These are phyloP conservation scores for Drosophila silvestris DNA, from an alignment of 2,888 invertebrate genomes.

Conservation along the genomic window DNA sequence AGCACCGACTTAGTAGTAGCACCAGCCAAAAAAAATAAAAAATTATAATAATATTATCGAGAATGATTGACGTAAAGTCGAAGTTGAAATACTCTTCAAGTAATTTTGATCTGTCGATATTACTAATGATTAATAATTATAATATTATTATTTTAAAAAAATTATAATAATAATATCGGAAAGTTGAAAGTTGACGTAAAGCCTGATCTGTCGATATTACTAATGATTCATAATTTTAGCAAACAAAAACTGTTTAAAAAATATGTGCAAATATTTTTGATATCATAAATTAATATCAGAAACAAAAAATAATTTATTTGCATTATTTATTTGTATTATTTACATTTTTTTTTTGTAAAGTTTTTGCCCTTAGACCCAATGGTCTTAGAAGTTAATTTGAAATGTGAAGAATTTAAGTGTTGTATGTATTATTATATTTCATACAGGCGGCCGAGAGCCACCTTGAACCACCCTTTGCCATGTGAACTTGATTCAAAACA, in stretches of 20 bases:
- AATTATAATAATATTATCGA: slow-evolving; percentile 27
- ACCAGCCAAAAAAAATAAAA: slow-evolving; percentile 39
- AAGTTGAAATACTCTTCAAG: slow-evolving; percentile 14
- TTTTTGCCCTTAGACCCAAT: not conserved
- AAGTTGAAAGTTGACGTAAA: not conserved
- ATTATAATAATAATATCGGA: slow-evolving; percentile 22
- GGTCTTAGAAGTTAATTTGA: not conserved
- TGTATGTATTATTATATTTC: not conserved
- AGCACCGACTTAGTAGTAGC: slow-evolving; percentile 49
- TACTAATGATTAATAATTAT: too few relatives aligned
- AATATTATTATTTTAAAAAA: not conserved
- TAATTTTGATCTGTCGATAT: not conserved
- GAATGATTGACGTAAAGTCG: not conserved
- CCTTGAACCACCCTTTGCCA: too few relatives aligned
- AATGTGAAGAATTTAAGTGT: not conserved
- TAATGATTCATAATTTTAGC: too few relatives aligned
- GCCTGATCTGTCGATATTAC: not conserved
- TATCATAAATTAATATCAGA: not conserved
- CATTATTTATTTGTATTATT: too few relatives aligned
- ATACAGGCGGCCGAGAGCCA: not conserved
- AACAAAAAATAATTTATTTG: not conserved
- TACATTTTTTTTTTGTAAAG: not conserved
- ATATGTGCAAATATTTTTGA: not conserved
- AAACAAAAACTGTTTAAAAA: not conserved
- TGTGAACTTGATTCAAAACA: not conserved